Base-by-base conservation (phyloP, 2,888 invertebrate genomes). In the Ditula angustiorana region DNA sequence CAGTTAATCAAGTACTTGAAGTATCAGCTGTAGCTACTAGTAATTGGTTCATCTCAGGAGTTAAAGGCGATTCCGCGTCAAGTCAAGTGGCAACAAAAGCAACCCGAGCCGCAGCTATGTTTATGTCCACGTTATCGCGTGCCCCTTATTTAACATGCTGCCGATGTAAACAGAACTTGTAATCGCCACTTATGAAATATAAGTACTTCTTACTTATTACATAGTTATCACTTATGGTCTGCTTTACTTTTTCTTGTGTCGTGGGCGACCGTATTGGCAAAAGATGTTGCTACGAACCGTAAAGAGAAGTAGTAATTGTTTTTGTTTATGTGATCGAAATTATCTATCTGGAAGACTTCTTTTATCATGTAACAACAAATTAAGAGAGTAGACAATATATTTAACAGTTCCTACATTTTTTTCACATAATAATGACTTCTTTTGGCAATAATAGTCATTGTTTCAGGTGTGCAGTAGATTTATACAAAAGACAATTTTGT, bases 91-190 rank as follows among this genome's bases (percentile, higher is more conserved):
- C 67, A 50, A 61, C 65, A 66, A 71, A 68, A 57, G 69, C 61
- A 72, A 69, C 71, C 68, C 70, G 71, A 70, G 59, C 70, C 68
- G 69, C 70, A 69, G 69, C 68, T 53, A 67, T 82, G 81, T 85
- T 83, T 82, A 83, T 73, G 72, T 74, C 75, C 69, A 66, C 67
- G 79, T 83, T 86, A 86, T 86, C 86, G 82, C 80, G 77, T 79
- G 82, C 74, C 75, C 74, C 79, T 76, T 78, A 77, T 84, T 79
- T 76, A 78, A 78, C 76, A 74, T 77, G 75, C 74, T 67, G 73
- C 77, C 72, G 76, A 78, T 76, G 76, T 74, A 79, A 83, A 82
- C 80, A 79, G 57, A 74, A 73, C 74, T 77, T 71, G 71, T 80
- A 78, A 80, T 78, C 74, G 70, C 72, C 75, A 70, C 75, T 75